phyloP scores from a whole-genome alignment of 1,140 invertebrate genomes.

The Drosophila teissieri region DNA sequence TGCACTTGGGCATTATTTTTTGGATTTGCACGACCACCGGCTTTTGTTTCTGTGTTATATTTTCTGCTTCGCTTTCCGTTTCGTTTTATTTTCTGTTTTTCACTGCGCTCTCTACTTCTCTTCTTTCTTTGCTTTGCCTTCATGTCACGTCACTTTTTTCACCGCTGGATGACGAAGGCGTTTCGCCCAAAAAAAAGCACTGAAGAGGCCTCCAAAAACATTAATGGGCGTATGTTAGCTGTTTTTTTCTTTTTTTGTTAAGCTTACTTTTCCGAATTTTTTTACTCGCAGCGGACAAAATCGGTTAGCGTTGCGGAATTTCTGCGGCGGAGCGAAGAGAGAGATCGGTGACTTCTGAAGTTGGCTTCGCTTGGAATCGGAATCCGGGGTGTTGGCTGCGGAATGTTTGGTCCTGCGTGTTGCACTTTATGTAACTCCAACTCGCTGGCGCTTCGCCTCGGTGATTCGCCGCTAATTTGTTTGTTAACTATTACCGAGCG shows the following conservation, averaged over 20 bases:
- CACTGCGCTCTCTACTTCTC: constrained; percentile 37
- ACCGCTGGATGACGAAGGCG: constrained; percentile 75
- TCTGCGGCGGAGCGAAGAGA: constrained; percentile 13
- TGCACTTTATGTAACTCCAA: constrained; percentile 63
- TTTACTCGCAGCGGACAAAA: constrained; percentile 22
- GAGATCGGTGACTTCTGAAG: constrained; percentile 29
- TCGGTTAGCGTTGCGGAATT: constrained; percentile 28
- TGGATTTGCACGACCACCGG: constrained; percentile 47
- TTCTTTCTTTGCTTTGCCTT: constrained; percentile 55
- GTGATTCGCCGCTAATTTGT: constrained; percentile 54
- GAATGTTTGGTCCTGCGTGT: constrained; percentile 49
- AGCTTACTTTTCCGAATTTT: constrained; percentile 49
- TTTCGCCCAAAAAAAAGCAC: constrained; percentile 55
- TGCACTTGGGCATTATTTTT: constrained; percentile 42
- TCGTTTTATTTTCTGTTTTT: constrained; percentile 47
- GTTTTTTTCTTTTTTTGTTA: constrained; percentile 12
- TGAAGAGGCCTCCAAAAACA: constrained; percentile 40
- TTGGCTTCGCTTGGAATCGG: constrained; percentile 24
- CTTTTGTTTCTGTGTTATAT: constrained; percentile 40
- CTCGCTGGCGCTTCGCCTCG: constrained; percentile 39
- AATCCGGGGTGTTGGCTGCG: constrained; percentile 70
- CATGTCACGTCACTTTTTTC: constrained; percentile 78
- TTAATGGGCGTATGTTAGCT: constrained; percentile 42
- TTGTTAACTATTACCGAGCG: constrained; percentile 67
- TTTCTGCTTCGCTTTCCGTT: constrained; percentile 32